Evolutionary conservation across 2,888 invertebrate species (phyloP).

Genomic region (Volucella inanis): DNA sequence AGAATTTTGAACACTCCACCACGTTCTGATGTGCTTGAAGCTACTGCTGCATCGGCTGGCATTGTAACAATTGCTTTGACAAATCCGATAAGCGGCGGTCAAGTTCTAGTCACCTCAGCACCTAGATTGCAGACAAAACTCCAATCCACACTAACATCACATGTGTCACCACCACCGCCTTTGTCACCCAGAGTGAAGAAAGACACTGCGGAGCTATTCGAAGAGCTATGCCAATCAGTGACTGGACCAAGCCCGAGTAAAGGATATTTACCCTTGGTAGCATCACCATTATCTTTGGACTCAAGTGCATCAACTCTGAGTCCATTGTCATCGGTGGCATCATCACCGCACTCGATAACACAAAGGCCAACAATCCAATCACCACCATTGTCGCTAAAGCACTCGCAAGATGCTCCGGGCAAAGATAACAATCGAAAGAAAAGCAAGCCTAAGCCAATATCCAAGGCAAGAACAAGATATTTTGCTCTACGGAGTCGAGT

Average conservation of each 20-base stretch:
- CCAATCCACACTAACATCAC: conserved; percentile 79
- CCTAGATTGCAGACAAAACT: conserved; percentile 82
- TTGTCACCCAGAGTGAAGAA: conserved; percentile 79
- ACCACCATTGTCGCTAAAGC: conserved; percentile 81
- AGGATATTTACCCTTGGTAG: conserved; percentile 84
- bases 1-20: conserved; percentile 88
- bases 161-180: conserved; percentile 79
- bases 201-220: conserved; percentile 84
- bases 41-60: conserved; percentile 87
- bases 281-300: conserved; percentile 84
- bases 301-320: conserved; percentile 88
- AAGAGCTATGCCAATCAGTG: conserved; percentile 86
- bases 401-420: conserved; percentile 85
- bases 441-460: conserved; percentile 90
- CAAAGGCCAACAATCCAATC: conserved; percentile 85
- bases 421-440: conserved; percentile 93
- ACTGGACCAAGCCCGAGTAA: conserved; percentile 82
- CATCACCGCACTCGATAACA: conserved; percentile 84
- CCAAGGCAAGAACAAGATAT: conserved; percentile 90
- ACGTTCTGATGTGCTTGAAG: conserved; percentile 84
- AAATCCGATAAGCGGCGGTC: conserved; percentile 85
- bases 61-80: conserved; percentile 88
- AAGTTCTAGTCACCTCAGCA: conserved; percentile 84
- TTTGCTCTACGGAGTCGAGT: conserved; percentile 84
- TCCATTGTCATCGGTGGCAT: conserved; percentile 87